Evolutionary conservation across 2,888 invertebrate species (phyloP).

Genomic region (Caenorhabditis plicata): DNA sequence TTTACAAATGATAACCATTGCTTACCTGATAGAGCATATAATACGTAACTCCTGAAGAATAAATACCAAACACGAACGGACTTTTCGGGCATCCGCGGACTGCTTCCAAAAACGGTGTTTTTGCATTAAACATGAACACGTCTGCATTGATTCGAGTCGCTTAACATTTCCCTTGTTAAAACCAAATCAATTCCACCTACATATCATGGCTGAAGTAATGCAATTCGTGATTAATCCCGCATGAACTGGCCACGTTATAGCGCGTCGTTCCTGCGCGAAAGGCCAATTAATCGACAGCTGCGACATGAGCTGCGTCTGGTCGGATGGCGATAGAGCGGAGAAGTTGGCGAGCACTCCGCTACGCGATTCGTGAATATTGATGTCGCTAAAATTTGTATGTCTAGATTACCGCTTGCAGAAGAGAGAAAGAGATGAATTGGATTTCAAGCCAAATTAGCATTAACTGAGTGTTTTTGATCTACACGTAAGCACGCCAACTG

Average conservation of each 20-base stretch:
- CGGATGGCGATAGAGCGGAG: constrained; percentile 33
- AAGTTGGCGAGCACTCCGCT: no score
- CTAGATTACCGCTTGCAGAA: no score
- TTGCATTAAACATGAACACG: constrained; percentile 46
- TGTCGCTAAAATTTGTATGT: no score
- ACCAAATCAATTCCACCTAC: constrained; percentile 19
- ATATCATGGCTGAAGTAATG: constrained; percentile 40
- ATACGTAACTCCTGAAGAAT: constrained; percentile 50
- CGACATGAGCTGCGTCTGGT: constrained; percentile 37
- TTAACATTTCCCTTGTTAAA: constrained; percentile 14
- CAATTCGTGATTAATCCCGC: constrained; percentile 44
- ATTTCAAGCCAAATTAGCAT: no score
- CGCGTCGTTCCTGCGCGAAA: constrained; percentile 33
- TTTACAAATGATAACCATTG: no score
- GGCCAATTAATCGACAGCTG: constrained; percentile 25
- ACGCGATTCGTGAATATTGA: no score
- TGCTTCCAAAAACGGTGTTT: constrained; percentile 41
- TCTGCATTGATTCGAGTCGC: constrained; percentile 56
- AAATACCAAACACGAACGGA: constrained; percentile 51
- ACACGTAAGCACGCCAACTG: no score
- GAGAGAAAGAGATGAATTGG: background rate
- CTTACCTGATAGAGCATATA: constrained; percentile 50
- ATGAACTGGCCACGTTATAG: constrained; percentile 55
- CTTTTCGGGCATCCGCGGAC: constrained; percentile 48
- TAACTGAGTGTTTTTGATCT: no score